Base-by-base conservation (phyloP, 2,113 vertebrate species). In the Xerus inauris region DNA sequence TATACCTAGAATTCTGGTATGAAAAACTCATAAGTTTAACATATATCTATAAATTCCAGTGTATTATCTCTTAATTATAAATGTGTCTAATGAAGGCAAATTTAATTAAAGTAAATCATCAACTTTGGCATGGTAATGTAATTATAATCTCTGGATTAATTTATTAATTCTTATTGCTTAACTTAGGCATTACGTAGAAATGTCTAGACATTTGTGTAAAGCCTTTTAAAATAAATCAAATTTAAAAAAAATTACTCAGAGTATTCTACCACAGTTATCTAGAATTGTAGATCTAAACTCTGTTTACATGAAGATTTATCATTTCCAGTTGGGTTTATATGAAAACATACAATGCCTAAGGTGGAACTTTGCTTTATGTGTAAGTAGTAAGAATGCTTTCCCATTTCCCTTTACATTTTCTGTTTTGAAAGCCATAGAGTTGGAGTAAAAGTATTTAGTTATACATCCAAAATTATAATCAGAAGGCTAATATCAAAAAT, bases 31-130 rank as follows among this genome's bases (percentile, higher is more conserved):
- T 72, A 64, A 80, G 88, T 1, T 30, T 87, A 14, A 71, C 16
- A 59, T 17, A 35, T 72, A 1, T 22, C 16, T 87, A 2, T 35
- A 83, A 92, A 92, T 87, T 77, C 17, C 6, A 84, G 26, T 75
- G 11, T 10, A 54, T n/a, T 12, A 64, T 97, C 16, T 38, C n/a
- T 91, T 92, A 69, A 20, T 75, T 14, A 91, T 32, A 87, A 67
- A 62, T 62, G 3, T 73, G 17, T 64, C 32, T 73, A 82, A 32
- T 57, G 22, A 97, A 89, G 11, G 20, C 20, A 89, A 7, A 87
- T 93, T 88, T 65, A 88, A 19, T 91, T 77, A 83, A 92, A 81
- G 19, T 51, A 89, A 91, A 91, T 83, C 14, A 51, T 45, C 35
- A 75, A 0, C 10, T 59, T 86, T 83, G 8, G 0, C 19, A 45